Conservation (phyloP, 2,797 vertebrate species). For the Sebastes glaucus region DNA sequence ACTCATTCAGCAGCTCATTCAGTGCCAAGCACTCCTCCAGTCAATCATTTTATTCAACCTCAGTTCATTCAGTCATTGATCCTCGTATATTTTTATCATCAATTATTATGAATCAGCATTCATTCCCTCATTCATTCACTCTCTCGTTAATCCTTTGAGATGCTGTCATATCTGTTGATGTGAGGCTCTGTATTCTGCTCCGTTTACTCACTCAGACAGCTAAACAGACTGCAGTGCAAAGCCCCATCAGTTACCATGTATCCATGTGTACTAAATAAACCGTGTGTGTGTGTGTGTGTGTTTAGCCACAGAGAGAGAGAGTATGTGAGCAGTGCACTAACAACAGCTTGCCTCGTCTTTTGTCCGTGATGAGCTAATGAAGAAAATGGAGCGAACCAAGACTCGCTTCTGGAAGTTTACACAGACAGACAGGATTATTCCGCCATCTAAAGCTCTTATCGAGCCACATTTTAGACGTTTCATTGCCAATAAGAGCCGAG, state of each 20-base stretch:
- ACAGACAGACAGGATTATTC: conserved; percentile 4
- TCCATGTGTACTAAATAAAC: conserved; percentile 14
- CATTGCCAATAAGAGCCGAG: not conserved
- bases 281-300: not conserved
- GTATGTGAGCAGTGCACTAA: not conserved
- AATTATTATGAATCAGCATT: not conserved
- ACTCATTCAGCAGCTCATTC: not conserved
- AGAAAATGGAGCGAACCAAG: conserved; percentile 33
- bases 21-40: not conserved
- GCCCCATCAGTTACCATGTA: conserved; percentile 43
- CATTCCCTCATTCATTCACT: not conserved
- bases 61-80: not conserved
- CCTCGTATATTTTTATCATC: not conserved
- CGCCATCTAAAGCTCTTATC: not conserved
- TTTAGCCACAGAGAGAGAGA: not conserved
- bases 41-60: not conserved
- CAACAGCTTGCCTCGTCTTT: conserved; percentile 40
- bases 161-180: not conserved
- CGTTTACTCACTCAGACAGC: conserved; percentile 9
- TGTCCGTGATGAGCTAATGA: conserved; percentile 13
- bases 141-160: not conserved
- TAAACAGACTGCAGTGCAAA: conserved; percentile 24
- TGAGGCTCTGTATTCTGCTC: not conserved
- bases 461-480: not conserved
- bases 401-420: conserved; percentile 3